Base-by-base conservation (phyloP, 2,888 invertebrate genomes). In the Acanthopleura granulata region DNA sequence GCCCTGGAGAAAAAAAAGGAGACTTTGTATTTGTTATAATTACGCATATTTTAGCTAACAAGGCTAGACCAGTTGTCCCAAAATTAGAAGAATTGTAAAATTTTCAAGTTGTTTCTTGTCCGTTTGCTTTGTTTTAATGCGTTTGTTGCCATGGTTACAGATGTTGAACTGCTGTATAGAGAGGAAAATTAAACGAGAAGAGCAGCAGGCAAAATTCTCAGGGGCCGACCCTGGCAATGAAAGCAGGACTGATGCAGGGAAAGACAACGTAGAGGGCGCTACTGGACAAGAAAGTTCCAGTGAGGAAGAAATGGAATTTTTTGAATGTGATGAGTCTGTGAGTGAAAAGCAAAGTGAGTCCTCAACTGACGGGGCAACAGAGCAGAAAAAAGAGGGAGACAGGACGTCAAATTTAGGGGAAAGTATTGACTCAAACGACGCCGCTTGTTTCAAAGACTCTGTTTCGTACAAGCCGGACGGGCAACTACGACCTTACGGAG, bases 401-500 rank as follows among this genome's bases (percentile, higher is more conserved):
- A 76, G 76, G 40, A 71, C 72, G 74, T 76, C 74, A 29, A 22
- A 51, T 16, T n/a, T 40, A 22, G 16, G n/a, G 25, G 27, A 69
- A 74, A 62, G 70, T 12, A 78, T 79, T 29, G 66, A 75, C 27
- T 74, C 73, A 9, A 82, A 80, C 80, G 83, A 83, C 66, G 40
- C 49, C 14, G 11, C 71, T 4, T 76, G 77, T 22, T 85, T 80
- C 74, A 82, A 81, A 51, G 86, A 86, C 27, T 79, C 80, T n/a
- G 74, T 79, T n/a, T 79, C 83, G 22, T 82, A 84, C 72, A 82
- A 83, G 80, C 93, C 95, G 0, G 93, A 94, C 72, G 96, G 96
- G 11, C 92, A 96, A 78, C 89, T 94, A 49, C 93, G 93, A 50
- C 94, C 93, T 84, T 93, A 94, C 87, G 94, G 93, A 30, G 92